phyloP scores from a whole-genome alignment of 1,140 invertebrate species.

The Calephelis virginiensis region DNA sequence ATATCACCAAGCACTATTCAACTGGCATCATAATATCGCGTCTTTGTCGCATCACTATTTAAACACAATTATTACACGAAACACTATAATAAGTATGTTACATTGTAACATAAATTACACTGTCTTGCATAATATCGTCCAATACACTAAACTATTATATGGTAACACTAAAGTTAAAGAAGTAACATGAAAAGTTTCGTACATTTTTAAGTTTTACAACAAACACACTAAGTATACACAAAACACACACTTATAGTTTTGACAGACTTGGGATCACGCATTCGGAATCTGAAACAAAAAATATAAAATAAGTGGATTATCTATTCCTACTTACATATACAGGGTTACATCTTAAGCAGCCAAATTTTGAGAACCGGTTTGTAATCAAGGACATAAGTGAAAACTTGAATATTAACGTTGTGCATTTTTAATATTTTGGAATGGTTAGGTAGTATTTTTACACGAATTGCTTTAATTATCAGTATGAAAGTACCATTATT shows the following conservation, averaged over 20 bases:
- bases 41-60: conserved; percentile 35
- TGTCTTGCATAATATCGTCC: neutral
- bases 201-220: conserved; percentile 1
- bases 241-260: neutral
- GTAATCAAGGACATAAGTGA: too few species aligned
- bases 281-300: conserved; percentile 23
- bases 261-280: conserved; percentile 1
- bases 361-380: too few species aligned
- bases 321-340: neutral
- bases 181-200: neutral
- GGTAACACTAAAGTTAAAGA: neutral
- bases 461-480: too few species aligned
- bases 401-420: too few species aligned
- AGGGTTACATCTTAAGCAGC: too few species aligned
- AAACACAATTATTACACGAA: neutral
- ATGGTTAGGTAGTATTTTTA: too few species aligned
- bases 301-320: neutral
- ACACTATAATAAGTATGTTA: neutral
- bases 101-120: conserved; percentile 4
- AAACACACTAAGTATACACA: neutral
- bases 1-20: conserved; percentile 26
- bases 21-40: conserved; percentile 35
- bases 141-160: conserved; percentile 2
- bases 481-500: too few species aligned
- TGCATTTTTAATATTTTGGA: too few species aligned